Percentiles rank a stretch among this genome's conserved stretches.
These are phyloP conservation scores for Luperina nickerlii DNA, from an alignment of 2,888 invertebrate species.

Conservation along the genomic window DNA sequence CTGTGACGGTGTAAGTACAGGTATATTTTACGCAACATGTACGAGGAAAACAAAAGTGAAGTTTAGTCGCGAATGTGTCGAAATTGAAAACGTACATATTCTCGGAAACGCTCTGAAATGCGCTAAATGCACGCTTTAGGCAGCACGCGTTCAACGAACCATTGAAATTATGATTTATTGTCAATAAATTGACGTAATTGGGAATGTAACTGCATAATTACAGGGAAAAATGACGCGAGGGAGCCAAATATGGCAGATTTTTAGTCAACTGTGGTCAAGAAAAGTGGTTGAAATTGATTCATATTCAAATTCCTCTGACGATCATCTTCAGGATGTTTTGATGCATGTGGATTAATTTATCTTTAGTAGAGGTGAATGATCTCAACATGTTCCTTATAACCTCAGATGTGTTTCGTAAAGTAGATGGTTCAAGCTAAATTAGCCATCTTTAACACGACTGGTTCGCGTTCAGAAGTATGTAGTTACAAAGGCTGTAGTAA, in stretches of 20 bases:
- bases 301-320: slow-evolving; percentile 3
- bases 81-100: slow-evolving; percentile 74
- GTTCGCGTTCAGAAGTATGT: background rate
- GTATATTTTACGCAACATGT: slow-evolving; percentile 74
- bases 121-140: slow-evolving; percentile 72
- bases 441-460: background rate
- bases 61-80: slow-evolving; percentile 70
- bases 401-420: background rate
- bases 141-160: slow-evolving; percentile 65
- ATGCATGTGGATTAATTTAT: background rate
- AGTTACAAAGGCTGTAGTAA: background rate
- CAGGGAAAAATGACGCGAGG: background rate
- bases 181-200: slow-evolving; percentile 17
- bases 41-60: slow-evolving; percentile 72
- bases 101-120: slow-evolving; percentile 73
- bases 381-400: background rate
- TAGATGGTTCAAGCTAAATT: background rate
- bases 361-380: slow-evolving; percentile 5
- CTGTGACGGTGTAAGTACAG: slow-evolving; percentile 67
- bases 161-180: slow-evolving; percentile 34
- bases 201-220: background rate
- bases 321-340: background rate
- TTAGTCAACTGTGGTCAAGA: slow-evolving; percentile 13
- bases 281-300: slow-evolving; percentile 5
- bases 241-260: slow-evolving; percentile 9